Percentiles rank a stretch among this genome's conserved stretches.
phyloP scores from a whole-genome alignment of 2,797 vertebrate genomes.

The Luscinia luscinia region DNA sequence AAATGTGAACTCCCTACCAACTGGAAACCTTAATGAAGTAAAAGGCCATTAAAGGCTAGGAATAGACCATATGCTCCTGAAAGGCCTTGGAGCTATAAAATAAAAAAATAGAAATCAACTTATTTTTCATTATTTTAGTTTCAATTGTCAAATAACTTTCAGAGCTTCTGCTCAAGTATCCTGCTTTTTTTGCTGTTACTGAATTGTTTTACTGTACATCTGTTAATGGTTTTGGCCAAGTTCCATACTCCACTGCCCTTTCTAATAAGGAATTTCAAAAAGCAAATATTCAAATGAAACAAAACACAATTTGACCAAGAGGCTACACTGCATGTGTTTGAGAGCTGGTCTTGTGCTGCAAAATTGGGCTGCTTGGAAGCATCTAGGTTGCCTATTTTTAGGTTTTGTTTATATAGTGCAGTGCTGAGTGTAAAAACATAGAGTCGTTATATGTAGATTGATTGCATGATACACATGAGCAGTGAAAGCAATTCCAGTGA shows the following conservation, averaged over 20 bases:
- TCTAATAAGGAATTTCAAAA: conserved; percentile 22
- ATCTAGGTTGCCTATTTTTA: background rate
- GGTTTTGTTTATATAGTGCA: background rate
- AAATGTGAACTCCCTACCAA: conserved; percentile 22
- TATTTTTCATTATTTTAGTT: conserved; percentile 24
- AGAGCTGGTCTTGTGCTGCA: background rate
- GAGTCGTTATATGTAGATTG: background rate
- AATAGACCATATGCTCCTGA: background rate
- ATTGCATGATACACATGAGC: background rate
- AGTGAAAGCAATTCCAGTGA: background rate
- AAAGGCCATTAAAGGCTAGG: conserved; percentile 13
- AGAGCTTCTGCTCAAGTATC: conserved; percentile 11
- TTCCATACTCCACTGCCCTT: conserved; percentile 22
- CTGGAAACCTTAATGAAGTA: conserved; percentile 24
- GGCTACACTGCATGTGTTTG: background rate
- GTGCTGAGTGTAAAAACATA: background rate
- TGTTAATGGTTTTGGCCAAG: conserved; percentile 53
- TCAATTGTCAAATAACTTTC: background rate
- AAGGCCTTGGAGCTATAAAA: background rate
- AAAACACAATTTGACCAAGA: background rate
- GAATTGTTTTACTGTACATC: conserved; percentile 50
- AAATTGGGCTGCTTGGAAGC: background rate
- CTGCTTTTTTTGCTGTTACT: conserved; percentile 9
- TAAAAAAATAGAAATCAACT: background rate
- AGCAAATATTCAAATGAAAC: background rate